These are phyloP conservation scores for Cyanoramphus novaezelandiae DNA, from an alignment of 2,113 vertebrate genomes.

Conservation along the genomic window DNA sequence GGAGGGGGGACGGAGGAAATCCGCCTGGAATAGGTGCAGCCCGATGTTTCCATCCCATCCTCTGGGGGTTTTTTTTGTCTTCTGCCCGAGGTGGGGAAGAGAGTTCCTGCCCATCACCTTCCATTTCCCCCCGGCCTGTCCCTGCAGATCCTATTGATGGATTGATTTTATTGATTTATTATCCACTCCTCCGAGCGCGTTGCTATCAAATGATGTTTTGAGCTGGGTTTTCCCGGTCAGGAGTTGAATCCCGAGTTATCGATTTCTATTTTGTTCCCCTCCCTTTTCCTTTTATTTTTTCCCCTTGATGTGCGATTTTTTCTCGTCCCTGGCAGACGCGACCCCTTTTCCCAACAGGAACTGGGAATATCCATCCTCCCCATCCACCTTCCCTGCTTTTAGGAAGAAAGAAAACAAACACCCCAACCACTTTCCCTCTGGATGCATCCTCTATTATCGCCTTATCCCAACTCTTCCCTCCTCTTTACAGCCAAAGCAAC, in stretches of 20 bases:
- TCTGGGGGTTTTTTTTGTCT: too few species aligned
- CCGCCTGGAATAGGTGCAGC: neutral
- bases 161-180: conserved; percentile 60
- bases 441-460: neutral
- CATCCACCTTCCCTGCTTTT: neutral
- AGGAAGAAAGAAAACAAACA: neutral
- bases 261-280: neutral
- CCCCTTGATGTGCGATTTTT: neutral
- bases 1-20: neutral
- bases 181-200: neutral
- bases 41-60: neutral
- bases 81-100: neutral
- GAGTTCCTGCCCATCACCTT: neutral
- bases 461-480: neutral
- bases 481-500: neutral
- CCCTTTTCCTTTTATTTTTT: neutral
- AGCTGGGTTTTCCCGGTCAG: conserved; percentile 43
- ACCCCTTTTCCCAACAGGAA: neutral
- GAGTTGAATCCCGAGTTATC: conserved; percentile 34
- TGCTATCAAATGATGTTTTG: conserved; percentile 27
- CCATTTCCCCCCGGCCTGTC: neutral
- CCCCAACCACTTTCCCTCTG: neutral
- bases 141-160: conserved; percentile 3
- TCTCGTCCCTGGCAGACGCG: neutral
- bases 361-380: neutral